Percentiles rank a stretch among this genome's conserved stretches.
Conservation (phyloP, 2,888 invertebrate genomes). For the Chaetoderma sp. region DNA sequence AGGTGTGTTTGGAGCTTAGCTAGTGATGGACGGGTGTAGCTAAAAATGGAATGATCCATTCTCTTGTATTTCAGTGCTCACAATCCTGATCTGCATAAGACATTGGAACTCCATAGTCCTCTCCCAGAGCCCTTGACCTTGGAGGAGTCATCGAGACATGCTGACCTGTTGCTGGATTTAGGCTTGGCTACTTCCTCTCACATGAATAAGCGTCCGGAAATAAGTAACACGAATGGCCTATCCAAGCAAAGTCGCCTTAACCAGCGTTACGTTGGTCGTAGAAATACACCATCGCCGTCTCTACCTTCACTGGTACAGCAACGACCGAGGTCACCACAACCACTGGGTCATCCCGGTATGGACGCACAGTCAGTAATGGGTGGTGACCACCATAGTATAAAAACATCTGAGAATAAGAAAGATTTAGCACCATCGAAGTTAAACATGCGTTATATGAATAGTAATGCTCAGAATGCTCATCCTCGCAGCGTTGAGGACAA, state of each 20-base stretch:
- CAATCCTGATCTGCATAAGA: slow-evolving; percentile 63
- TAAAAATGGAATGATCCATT: too few species aligned
- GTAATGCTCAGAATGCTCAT: slow-evolving; percentile 36
- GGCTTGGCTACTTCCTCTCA: slow-evolving; percentile 58
- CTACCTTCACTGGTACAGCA: too few species aligned
- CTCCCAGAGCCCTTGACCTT: slow-evolving; percentile 55
- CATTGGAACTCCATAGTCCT: slow-evolving; percentile 51
- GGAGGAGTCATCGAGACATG: slow-evolving; percentile 29
- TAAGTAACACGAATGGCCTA: slow-evolving; percentile 51
- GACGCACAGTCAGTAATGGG: slow-evolving; percentile 22
- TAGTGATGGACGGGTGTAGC: too few species aligned
- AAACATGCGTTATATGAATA: slow-evolving; percentile 81
- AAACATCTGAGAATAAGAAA: slow-evolving; percentile 74
- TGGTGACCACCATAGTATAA: too few species aligned
- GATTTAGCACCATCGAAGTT: slow-evolving; percentile 87
- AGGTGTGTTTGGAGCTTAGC: too few species aligned
- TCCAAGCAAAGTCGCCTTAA: slow-evolving; percentile 65
- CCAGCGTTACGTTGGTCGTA: slow-evolving; percentile 60
- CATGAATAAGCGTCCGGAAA: slow-evolving; percentile 58
- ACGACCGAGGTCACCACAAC: slow-evolving; percentile 12
- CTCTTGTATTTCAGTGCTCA: slow-evolving; percentile 68
- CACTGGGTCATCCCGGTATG: slow-evolving; percentile 48
- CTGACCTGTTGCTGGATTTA: slow-evolving; percentile 43
- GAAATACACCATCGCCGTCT: slow-evolving; percentile 36
- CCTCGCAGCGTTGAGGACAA: slow-evolving; percentile 1